These are phyloP conservation scores for Pristiophorus japonicus DNA, from an alignment of 2,113 vertebrate species.

Conservation along the genomic window DNA sequence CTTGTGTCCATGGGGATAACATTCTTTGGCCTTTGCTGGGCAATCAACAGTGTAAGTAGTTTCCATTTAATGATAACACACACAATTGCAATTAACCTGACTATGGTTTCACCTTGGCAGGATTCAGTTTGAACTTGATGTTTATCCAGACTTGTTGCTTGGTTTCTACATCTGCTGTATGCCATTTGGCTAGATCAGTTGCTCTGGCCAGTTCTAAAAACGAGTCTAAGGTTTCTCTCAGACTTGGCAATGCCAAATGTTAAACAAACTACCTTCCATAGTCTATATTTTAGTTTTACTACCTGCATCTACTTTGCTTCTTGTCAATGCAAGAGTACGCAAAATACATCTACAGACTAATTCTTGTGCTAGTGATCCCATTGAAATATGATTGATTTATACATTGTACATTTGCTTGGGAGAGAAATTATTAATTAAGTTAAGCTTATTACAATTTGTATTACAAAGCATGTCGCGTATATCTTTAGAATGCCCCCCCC, in stretches of 20 bases:
- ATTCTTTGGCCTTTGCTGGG: not conserved
- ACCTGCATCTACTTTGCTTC: not conserved
- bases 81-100: not conserved
- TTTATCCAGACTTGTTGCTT: not conserved
- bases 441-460: not conserved
- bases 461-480: not conserved
- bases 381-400: not conserved
- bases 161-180: not conserved
- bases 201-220: not conserved
- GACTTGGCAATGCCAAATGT: not conserved
- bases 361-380: not conserved
- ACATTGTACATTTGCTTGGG: not conserved
- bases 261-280: not conserved
- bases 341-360: not conserved
- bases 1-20: not conserved
- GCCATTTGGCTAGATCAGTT: not conserved
- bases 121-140: not conserved
- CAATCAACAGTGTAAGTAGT: not conserved
- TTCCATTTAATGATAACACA: not conserved
- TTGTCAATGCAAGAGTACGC: not conserved
- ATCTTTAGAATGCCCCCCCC: not conserved
- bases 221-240: not conserved
- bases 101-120: not conserved
- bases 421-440: not conserved
- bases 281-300: not conserved